Base-by-base conservation (phyloP, 2,113 vertebrate species). In the Typhlomys cinereus region DNA sequence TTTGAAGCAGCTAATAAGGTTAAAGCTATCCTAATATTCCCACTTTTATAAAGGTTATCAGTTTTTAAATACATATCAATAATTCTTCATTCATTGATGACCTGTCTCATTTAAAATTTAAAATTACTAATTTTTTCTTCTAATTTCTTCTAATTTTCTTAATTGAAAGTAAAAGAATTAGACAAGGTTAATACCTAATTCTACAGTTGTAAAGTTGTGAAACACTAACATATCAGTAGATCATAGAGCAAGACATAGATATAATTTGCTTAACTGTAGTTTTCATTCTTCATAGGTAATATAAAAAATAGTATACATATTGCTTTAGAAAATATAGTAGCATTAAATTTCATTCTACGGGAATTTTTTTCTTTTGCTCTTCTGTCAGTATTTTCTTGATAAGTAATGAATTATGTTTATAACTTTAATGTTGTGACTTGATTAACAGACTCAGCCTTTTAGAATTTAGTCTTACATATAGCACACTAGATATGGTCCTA, bases 101-200 rank as follows among this genome's bases (percentile, higher is more conserved):
- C 25, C 36, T 84, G 1, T 83, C 34, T 93, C 62, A 85, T 41
- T 92, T 92, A 71, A 91, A 89, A 70, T 84, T 80, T 44, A 70
- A 88, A 88, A 90, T 67, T 14, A 57, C 70, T 70, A 34, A 82
- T 66, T 41, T 64, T 81, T 94, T 86, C 81, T 87, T 29, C 66
- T 74, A 78, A 85, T 14, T 83, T 91, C 29, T 93, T 17, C 79
- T 95, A 87, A 90, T 84, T 89, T 95, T 93, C 54, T 81, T 87
- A 93, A 78, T 85, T 88, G 41, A 88, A 74, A 46, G 12, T 95
- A 41, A 94, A 95, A 52, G 89, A 93, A 90, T 90, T 83, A 95
- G 39, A 61, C n/a, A 88, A 87, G 44, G 11, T 73, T 67, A 81
- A 71, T 91, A 85, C n/a, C 61, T 88, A 85, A 78, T 81, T 85